Evolutionary conservation across 2,113 vertebrate species (phyloP), one percentile per base, ranked within the genome.

Genomic region (Archilochus colubris): DNA sequence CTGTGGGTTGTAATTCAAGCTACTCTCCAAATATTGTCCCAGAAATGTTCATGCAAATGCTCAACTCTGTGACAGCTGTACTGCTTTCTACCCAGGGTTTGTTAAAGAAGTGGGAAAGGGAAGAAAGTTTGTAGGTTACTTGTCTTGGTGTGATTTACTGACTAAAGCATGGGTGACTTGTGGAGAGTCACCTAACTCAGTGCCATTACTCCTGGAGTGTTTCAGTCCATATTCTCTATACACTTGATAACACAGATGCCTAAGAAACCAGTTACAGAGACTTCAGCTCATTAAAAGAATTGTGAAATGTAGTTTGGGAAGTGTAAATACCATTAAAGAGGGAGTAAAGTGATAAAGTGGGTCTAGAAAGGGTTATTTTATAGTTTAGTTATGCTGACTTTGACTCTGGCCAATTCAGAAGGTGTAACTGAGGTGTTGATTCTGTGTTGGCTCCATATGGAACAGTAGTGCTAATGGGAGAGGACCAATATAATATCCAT

Each of bases 41-140:
- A n/a, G 38, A 85, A 57, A 8, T 3, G 7, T 53, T 74, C 2
- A 1, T 51, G 40, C 17, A 68, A 51, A 40, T 61, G 63, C 24
- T 68, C 7, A 6, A 2, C 38, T 86, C 18, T 4, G 36, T 16
- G 0, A 0, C n/a, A 16, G 15, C 24, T 15, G 18, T 44, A 24
- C 27, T 50, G 63, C 24, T 28, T 50, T 67, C 24, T 28, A 58
- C 27, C 10, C 58, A 4, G 24, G 50, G 4, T 27, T 76, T 58
- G 23, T 24, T 74, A 4, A 63, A 82, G 11, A 53, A 36, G 10
- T 62, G 38, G 18, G 21, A 27, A 73, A 38, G 5, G 6, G 22
- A 55, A 76, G 40, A 40, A 40, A 30, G 19, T 43, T 9, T 54
- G 9, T 21, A 36, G 31, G 24, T 43, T 53, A 7, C 0, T 0